A percentile compares a stretch with the other conserved stretches of the same genome.
Evolutionary conservation across 2,888 invertebrate species (phyloP).

Genomic region (Pyrrhia umbra): DNA sequence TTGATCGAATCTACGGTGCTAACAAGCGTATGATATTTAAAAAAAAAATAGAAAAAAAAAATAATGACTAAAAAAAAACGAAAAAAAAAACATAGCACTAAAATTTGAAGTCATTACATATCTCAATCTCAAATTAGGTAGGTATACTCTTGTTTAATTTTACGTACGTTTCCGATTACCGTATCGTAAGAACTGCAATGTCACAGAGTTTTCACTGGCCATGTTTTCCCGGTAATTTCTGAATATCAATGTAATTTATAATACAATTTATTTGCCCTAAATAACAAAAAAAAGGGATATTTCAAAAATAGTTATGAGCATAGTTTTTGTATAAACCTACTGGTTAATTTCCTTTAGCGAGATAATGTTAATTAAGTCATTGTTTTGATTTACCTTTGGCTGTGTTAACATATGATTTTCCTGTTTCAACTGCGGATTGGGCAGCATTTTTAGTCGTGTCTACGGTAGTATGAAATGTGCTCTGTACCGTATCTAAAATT

Average conservation of each 20-base stretch:
- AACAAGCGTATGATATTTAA: neutral
- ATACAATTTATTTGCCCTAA: too few species aligned
- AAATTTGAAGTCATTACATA: too few species aligned
- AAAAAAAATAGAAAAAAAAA: neutral
- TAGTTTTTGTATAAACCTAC: too few species aligned
- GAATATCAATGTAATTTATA: slow-evolving; percentile 25
- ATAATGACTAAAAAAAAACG: neutral
- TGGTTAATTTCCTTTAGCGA: neutral
- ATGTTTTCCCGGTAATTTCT: slow-evolving; percentile 45
- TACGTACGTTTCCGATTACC: slow-evolving; percentile 11
- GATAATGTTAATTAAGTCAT: neutral
- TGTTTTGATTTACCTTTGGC: slow-evolving; percentile 64
- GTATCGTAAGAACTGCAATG: slow-evolving; percentile 28
- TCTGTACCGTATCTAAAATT: slow-evolving; percentile 71
- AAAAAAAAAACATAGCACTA: neutral
- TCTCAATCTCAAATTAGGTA: too few species aligned
- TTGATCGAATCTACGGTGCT: neutral
- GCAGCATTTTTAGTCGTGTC: slow-evolving; percentile 74
- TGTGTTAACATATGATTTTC: slow-evolving; percentile 67
- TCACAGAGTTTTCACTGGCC: slow-evolving; percentile 26
- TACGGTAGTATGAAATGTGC: slow-evolving; percentile 68
- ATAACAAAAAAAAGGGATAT: too few species aligned
- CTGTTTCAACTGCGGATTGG: slow-evolving; percentile 73
- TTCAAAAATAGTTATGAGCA: too few species aligned
- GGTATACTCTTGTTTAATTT: slow-evolving; percentile 9